Evolutionary conservation across 2,797 vertebrate species (phyloP).

Genomic region (Hydrocynus forskahlii): DNA sequence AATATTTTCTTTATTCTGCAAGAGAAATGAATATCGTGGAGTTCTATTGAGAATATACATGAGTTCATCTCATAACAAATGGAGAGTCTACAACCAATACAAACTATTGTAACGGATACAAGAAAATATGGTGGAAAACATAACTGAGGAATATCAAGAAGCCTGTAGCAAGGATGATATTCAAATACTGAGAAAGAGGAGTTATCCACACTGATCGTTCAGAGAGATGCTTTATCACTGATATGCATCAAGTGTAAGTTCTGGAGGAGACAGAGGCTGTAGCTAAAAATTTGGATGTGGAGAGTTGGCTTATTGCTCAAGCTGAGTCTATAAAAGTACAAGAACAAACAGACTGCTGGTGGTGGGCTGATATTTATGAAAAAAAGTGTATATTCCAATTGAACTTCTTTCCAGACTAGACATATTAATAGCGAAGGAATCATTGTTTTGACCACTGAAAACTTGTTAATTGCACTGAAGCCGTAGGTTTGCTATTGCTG

Average conservation of each 20-base stretch:
- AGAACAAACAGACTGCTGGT: constrained; percentile 51
- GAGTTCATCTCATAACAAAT: constrained; percentile 74
- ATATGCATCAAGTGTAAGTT: constrained; percentile 38
- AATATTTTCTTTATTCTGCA: constrained; percentile 84
- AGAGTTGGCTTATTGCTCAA: constrained; percentile 59
- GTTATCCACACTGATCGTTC: constrained; percentile 22
- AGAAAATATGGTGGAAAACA: constrained; percentile 67
- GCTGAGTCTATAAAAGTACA: constrained; percentile 47
- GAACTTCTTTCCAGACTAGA: not conserved
- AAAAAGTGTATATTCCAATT: constrained; percentile 20
- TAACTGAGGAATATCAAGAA: constrained; percentile 69
- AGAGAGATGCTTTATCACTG: constrained; percentile 6
- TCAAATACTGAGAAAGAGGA: constrained; percentile 73
- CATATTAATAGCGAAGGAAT: not conserved
- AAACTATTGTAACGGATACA: constrained; percentile 77
- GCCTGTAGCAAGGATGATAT: constrained; percentile 62
- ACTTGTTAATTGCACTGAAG: constrained; percentile 11
- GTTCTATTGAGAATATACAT: constrained; percentile 76
- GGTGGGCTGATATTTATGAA: constrained; percentile 37
- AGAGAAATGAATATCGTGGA: constrained; percentile 78
- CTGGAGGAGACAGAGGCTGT: not conserved
- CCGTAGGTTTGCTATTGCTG: constrained; percentile 51
- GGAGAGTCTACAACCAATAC: constrained; percentile 79
- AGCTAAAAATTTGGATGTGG: constrained; percentile 10
- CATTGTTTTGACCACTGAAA: not conserved